Evolutionary conservation across 2,888 invertebrate species (phyloP).

Genomic region (Elysia crispata): DNA sequence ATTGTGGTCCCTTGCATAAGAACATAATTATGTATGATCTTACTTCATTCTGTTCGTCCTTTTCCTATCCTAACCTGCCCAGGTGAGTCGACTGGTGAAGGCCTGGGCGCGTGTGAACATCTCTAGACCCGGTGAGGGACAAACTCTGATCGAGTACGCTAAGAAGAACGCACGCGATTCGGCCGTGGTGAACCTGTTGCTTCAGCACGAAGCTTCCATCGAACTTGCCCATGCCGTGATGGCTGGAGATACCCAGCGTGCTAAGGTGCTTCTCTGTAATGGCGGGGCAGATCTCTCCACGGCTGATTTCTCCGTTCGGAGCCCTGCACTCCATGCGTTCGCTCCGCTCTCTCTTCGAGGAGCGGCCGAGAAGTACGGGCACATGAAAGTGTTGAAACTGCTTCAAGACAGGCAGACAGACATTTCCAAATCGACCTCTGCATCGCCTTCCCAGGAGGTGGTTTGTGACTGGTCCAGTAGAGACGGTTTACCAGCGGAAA

Average conservation of each 20-base stretch:
- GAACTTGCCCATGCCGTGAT: conserved; percentile 75
- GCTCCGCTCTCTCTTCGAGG: conserved; percentile 68
- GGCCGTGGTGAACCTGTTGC: conserved; percentile 64
- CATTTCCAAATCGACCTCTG: no score
- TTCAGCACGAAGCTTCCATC: conserved; percentile 66
- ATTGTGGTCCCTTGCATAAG: no score
- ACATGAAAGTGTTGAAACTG: conserved; percentile 64
- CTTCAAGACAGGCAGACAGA: not conserved
- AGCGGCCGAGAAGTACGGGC: conserved; percentile 70
- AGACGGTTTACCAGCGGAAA: no score
- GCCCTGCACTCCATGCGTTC: conserved; percentile 64
- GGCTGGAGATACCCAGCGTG: conserved; percentile 71
- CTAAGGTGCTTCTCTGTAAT: conserved; percentile 67
- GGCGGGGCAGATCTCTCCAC: conserved; percentile 65
- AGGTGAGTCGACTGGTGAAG: conserved; percentile 70
- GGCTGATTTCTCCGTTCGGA: conserved; percentile 69
- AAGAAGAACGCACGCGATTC: conserved; percentile 60
- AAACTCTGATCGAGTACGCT: conserved; percentile 66
- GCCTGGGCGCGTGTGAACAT: conserved; percentile 74
- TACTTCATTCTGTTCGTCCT: not conserved
- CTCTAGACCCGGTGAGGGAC: conserved; percentile 54
- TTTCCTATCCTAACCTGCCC: conserved; percentile 50
- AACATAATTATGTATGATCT: not conserved
- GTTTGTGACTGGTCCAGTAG: no score
- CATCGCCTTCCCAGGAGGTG: no score